Evolutionary conservation across 2,113 vertebrate genomes (phyloP), one percentile per base, ranked within the genome.

Genomic region (Oryctolagus cuniculus): DNA sequence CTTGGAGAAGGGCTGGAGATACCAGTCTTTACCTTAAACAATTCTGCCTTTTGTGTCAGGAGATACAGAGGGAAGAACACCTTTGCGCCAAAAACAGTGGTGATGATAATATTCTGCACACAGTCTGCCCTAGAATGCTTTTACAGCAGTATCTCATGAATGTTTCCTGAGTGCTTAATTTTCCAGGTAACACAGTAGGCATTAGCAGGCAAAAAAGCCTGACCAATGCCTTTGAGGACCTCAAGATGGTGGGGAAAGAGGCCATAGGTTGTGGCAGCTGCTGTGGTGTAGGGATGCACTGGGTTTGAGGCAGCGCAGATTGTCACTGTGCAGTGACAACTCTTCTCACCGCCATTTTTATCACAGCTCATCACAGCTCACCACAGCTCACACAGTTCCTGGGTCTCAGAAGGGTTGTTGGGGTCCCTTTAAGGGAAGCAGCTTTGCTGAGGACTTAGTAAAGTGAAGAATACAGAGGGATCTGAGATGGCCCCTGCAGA

Each of bases 151-250:
- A 29, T 24, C 22, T 73, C 31, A 22, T 74, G 49, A 49, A 16
- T 49, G 34, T 55, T 79, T 70, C 75, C 31, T 44, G 25, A 84
- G 69, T 70, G 24, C n/a, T 93, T 88, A 53, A 4, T 82, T 91
- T 92, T 89, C 66, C 67, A 87, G 67, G 22, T 36, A 55, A 55
- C 44, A 87, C 15, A 29, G 16, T 55, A 38, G 63, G 27, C 53
- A 24, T 9, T 53, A 25, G 58, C 36, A 29, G 77, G 31, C 77
- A 34, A 0, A 27, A 53, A 25, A 27, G 79, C 16, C 31, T 49
- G 1, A 53, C 27, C 49, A 66, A 31, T 87, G 51, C 31, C 79
- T 53, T 27, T 7, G 8, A 53, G 10, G 36, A 34, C 6, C 31
- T 75, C 24, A 6, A 1, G 16, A 2, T 36, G 27, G 1, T 21